phyloP scores from a whole-genome alignment of 2,113 vertebrate genomes.

The Pyxicephalus adspersus region DNA sequence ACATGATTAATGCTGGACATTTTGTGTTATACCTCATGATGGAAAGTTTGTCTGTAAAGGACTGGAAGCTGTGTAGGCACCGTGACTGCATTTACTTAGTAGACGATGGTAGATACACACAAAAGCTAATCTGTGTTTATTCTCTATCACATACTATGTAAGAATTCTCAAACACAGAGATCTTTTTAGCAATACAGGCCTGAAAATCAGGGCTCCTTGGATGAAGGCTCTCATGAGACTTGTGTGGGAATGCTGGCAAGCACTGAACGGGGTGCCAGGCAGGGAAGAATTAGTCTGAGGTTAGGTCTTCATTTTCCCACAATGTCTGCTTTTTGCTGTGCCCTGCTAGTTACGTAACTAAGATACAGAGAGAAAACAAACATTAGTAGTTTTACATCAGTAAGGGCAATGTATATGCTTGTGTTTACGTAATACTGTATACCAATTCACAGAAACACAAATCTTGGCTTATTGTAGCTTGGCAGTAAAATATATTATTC shows the following conservation, averaged over 20 bases:
- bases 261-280: conserved; percentile 16
- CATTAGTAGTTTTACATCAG: background rate
- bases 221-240: conserved; percentile 2
- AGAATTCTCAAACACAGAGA: background rate
- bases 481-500: no score
- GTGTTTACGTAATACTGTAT: no score
- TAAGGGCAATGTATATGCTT: background rate
- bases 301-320: conserved; percentile 47
- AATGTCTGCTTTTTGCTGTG: conserved; percentile 1
- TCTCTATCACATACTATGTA: background rate
- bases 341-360: conserved; percentile 5
- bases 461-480: no score
- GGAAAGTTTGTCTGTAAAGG: background rate
- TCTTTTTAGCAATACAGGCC: no score
- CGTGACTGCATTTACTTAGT: background rate
- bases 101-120: background rate
- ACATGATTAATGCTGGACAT: conserved; percentile 27
- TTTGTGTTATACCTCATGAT: conserved; percentile 7
- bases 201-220: conserved; percentile 3
- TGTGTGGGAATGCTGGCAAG: conserved; percentile 27
- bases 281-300: background rate
- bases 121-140: background rate
- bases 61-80: background rate
- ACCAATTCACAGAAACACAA: no score
- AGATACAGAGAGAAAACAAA: background rate